Percentiles rank a stretch among this genome's conserved stretches.
Conservation (phyloP, 2,888 invertebrate species). For the Hirtodrosophila trivittata region DNA sequence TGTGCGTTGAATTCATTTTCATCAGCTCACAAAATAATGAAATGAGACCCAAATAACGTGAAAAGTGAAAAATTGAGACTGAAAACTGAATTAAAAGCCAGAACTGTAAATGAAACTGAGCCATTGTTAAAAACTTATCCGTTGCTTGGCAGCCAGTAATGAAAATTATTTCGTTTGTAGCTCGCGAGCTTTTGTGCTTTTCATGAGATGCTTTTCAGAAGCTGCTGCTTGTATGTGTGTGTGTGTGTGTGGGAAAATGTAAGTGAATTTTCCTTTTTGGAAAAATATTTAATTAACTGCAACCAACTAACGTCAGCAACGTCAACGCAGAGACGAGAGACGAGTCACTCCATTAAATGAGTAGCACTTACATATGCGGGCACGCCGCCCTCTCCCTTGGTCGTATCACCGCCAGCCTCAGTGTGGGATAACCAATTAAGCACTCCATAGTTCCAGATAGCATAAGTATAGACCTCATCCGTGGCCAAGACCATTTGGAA, state of each 20-base stretch:
- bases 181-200: not conserved
- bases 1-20: too few species aligned
- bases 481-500: slow-evolving; percentile 97
- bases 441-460: slow-evolving; percentile 96
- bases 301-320: slow-evolving; percentile 12
- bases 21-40: not conserved
- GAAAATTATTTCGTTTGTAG: slow-evolving; percentile 28
- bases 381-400: slow-evolving; percentile 92
- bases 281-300: slow-evolving; percentile 58
- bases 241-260: slow-evolving; percentile 10
- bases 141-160: slow-evolving; percentile 39
- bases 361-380: slow-evolving; percentile 91
- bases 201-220: too few species aligned
- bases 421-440: slow-evolving; percentile 96
- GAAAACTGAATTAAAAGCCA: slow-evolving; percentile 8
- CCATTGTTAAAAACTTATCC: slow-evolving; percentile 32
- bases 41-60: slow-evolving; percentile 6
- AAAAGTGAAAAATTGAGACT: slow-evolving; percentile 6
- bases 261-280: too few species aligned
- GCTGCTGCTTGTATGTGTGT: too few species aligned
- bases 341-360: too few species aligned
- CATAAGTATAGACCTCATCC: slow-evolving; percentile 96
- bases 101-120: not conserved
- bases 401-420: slow-evolving; percentile 95
- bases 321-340: too few species aligned